Conservation (phyloP, 2,797 vertebrate species). For the Fistularia tabacaria region DNA sequence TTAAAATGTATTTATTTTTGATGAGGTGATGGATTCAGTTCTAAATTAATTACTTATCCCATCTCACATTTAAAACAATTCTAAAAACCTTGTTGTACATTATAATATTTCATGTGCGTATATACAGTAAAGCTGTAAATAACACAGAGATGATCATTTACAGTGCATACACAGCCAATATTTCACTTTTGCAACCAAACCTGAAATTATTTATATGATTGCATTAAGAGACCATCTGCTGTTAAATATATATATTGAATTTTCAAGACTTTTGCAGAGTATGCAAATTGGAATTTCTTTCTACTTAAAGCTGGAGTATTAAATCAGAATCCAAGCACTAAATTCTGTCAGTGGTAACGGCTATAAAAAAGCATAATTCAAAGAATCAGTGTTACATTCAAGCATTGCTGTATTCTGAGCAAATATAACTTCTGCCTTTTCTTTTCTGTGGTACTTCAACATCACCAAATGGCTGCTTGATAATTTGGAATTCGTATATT, state of each 20-base stretch:
- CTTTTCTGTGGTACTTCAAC: too few species aligned
- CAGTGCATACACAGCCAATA: conserved; percentile 11
- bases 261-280: too few species aligned
- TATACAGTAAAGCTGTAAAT: conserved; percentile 32
- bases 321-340: conserved; percentile 14
- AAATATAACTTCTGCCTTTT: too few species aligned
- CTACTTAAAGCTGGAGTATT: too few species aligned
- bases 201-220: conserved; percentile 45
- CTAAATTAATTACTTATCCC: conserved; percentile 38
- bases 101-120: conserved; percentile 38
- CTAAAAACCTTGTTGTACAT: too few species aligned
- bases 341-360: too few species aligned
- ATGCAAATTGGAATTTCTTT: too few species aligned
- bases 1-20: neutral
- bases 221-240: conserved; percentile 49
- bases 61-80: conserved; percentile 5
- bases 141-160: conserved; percentile 46
- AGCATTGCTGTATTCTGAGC: neutral
- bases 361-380: too few species aligned
- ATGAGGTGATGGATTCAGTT: conserved; percentile 17
- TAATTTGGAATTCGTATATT: too few species aligned
- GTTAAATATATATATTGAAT: conserved; percentile 20
- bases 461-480: too few species aligned
- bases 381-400: neutral
- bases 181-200: conserved; percentile 26